Evolutionary conservation across 2,797 vertebrate genomes (phyloP).

Genomic region (Sphaeramia orbicularis): DNA sequence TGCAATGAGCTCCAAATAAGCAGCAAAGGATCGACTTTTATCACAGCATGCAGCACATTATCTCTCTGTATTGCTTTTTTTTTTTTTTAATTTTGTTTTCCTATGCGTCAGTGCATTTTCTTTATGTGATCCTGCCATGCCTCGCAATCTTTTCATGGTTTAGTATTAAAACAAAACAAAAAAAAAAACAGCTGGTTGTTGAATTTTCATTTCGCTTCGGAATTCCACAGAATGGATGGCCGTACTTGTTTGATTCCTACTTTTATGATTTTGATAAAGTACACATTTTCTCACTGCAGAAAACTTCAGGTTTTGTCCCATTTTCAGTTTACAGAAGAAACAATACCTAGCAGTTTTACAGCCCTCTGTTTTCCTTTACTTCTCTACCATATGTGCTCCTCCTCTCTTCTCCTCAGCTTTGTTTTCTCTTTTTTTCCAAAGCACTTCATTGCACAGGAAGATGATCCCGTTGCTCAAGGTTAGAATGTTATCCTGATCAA

Average conservation of each 20-base stretch:
- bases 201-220: constrained; percentile 43
- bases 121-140: constrained; percentile 20
- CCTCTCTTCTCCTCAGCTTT: background rate
- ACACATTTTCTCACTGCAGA: constrained; percentile 8
- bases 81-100: constrained; percentile 34
- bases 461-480: constrained; percentile 45
- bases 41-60: constrained; percentile 6
- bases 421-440: constrained; percentile 46
- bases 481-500: constrained; percentile 55
- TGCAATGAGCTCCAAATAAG: background rate
- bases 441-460: constrained; percentile 42
- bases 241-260: constrained; percentile 24
- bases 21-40: constrained; percentile 22
- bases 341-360: constrained; percentile 13
- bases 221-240: constrained; percentile 30
- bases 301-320: constrained; percentile 18
- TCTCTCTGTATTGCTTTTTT: constrained; percentile 23
- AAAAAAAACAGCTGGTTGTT: constrained; percentile 22
- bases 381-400: background rate
- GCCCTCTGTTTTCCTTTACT: constrained; percentile 10
- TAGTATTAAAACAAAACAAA: constrained; percentile 5
- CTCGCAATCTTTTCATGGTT: constrained; percentile 24
- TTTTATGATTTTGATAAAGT: constrained; percentile 32
- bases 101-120: constrained; percentile 7
- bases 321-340: constrained; percentile 16